phyloP scores from a whole-genome alignment of 2,113 vertebrate species.

The Junco hyemalis region DNA sequence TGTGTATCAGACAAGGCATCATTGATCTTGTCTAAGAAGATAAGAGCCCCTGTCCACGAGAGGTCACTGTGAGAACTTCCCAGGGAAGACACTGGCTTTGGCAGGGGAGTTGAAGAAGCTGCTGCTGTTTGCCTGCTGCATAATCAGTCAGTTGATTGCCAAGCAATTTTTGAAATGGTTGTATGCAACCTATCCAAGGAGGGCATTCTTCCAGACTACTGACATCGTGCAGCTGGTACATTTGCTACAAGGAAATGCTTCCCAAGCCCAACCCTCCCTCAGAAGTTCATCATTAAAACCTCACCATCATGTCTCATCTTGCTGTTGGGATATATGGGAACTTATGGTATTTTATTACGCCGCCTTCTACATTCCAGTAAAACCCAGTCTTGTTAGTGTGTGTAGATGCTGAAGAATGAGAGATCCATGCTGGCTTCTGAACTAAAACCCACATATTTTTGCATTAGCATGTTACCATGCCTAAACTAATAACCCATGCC shows the following conservation, averaged over 20 bases:
- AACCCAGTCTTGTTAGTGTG: not conserved
- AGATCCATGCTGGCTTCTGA: not conserved
- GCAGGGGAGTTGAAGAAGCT: not conserved
- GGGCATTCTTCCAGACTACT: not conserved
- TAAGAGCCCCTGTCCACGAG: not conserved
- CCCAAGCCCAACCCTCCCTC: not conserved
- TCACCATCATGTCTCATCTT: constrained; percentile 16
- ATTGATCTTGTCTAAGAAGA: not conserved
- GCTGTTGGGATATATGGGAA: not conserved
- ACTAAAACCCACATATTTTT: not conserved
- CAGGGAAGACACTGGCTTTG: not conserved
- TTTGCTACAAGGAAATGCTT: constrained; percentile 9
- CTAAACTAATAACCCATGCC: not conserved
- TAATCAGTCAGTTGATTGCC: not conserved
- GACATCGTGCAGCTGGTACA: not conserved
- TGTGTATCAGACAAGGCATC: not conserved
- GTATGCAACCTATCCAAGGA: not conserved
- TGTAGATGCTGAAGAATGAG: not conserved
- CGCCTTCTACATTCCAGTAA: not conserved
- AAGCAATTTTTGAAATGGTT: not conserved
- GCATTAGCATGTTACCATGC: not conserved
- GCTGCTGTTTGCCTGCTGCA: not conserved
- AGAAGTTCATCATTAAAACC: not conserved
- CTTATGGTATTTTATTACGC: not conserved
- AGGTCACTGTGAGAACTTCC: not conserved